Evolutionary conservation across 2,888 invertebrate species (phyloP).

Genomic region (Fissipunctia ypsillon): DNA sequence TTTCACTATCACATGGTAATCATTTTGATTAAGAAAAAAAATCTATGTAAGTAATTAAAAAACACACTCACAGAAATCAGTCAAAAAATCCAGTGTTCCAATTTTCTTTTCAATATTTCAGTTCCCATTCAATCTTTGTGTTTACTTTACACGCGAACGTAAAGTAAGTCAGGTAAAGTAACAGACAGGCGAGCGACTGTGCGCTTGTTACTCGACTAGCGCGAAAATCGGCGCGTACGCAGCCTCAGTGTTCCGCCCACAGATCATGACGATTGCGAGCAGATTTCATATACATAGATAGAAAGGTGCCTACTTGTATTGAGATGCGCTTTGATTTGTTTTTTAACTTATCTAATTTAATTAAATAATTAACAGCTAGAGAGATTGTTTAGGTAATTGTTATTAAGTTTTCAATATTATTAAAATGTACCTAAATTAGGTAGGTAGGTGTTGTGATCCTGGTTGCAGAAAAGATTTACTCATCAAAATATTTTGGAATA

Average conservation of each 20-base stretch:
- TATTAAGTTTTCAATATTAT: neutral
- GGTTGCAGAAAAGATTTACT: neutral
- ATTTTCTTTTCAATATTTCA: conserved; percentile 46
- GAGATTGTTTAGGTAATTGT: neutral
- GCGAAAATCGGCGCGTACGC: conserved; percentile 73
- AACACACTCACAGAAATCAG: conserved; percentile 59
- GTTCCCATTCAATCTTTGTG: conserved; percentile 65
- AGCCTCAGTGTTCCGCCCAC: conserved; percentile 68
- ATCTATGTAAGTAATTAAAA: neutral
- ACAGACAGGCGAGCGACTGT: conserved; percentile 72
- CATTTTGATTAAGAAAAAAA: neutral
- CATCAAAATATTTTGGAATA: neutral
- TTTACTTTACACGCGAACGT: conserved; percentile 57
- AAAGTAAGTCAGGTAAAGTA: conserved; percentile 58
- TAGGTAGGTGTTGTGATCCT: neutral
- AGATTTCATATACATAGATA: conserved; percentile 32
- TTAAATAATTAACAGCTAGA: neutral
- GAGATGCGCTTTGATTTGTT: conserved; percentile 19
- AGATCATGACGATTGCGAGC: conserved; percentile 63
- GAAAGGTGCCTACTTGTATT: conserved; percentile 20
- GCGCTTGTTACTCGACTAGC: conserved; percentile 75
- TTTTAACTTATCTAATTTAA: conserved; percentile 14
- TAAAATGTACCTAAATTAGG: neutral
- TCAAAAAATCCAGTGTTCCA: conserved; percentile 44
- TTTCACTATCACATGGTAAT: neutral